Conservation (phyloP, 2,888 invertebrate species). For the Scaptomyza caliginosa region DNA sequence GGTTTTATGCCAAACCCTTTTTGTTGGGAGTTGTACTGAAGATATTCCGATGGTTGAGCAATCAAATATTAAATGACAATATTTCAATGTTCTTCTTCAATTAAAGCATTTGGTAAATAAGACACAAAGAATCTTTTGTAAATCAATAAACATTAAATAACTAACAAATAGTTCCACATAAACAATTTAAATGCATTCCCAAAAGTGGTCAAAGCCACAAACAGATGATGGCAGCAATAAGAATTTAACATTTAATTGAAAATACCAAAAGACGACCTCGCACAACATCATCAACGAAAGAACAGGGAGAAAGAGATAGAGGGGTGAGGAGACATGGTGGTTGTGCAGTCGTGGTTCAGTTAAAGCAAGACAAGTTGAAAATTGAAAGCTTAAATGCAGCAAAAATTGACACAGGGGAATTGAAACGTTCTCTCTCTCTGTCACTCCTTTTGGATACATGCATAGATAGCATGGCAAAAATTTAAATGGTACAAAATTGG, state of each 20-base stretch:
- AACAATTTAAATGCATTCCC: neutral
- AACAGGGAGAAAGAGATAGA: neutral
- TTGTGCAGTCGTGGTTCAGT: conserved; percentile 33
- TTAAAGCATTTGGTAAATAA: neutral
- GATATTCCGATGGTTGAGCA: neutral
- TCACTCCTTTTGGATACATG: conserved; percentile 9
- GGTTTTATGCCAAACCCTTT: neutral
- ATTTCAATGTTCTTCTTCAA: neutral
- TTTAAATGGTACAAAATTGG: conserved; percentile 73
- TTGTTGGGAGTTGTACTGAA: neutral
- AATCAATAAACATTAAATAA: neutral
- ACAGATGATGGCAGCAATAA: conserved; percentile 1
- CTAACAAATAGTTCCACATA: neutral
- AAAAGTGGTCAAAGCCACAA: conserved; percentile 4
- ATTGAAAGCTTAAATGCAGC: conserved; percentile 63
- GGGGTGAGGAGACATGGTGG: neutral
- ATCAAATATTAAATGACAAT: neutral
- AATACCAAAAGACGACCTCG: conserved; percentile 53
- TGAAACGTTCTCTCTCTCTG: conserved; percentile 3
- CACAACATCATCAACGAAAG: conserved; percentile 49
- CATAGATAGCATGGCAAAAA: conserved; percentile 55
- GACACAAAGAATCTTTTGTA: neutral
- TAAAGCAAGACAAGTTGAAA: conserved; percentile 46
- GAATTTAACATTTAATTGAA: conserved; percentile 47
- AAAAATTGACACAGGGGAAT: conserved; percentile 44